Evolutionary conservation across 1,140 invertebrate genomes (phyloP).

Genomic region (Microplitis demolitor): DNA sequence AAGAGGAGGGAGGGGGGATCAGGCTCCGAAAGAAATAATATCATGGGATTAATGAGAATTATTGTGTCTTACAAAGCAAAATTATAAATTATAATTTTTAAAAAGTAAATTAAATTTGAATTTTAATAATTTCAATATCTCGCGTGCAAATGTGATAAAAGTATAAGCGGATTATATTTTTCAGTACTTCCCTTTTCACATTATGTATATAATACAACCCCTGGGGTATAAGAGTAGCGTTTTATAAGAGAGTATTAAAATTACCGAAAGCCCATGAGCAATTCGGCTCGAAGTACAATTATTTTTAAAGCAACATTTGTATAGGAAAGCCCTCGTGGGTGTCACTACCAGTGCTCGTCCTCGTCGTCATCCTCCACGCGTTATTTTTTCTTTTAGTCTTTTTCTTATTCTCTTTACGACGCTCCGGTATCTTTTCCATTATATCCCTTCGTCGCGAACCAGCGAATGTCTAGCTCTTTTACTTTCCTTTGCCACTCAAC

Average conservation of each 20-base stretch:
- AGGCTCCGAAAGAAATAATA: too few species aligned
- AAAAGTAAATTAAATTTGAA: neutral
- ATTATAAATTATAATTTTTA: neutral
- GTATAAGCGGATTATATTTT: slow-evolving; percentile 5
- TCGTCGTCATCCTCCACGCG: neutral
- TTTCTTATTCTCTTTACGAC: slow-evolving; percentile 19
- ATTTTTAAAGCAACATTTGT: slow-evolving; percentile 36
- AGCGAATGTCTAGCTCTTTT: slow-evolving; percentile 11
- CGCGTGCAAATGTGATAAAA: neutral
- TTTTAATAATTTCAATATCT: neutral
- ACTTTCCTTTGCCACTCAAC: neutral
- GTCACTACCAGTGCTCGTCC: slow-evolving; percentile 17
- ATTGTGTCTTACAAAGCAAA: too few species aligned
- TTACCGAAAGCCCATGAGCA: slow-evolving; percentile 37
- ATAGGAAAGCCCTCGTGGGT: slow-evolving; percentile 8
- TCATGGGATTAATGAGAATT: too few species aligned
- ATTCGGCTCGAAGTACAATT: slow-evolving; percentile 36
- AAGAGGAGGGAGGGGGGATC: too few species aligned
- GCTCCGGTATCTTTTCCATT: slow-evolving; percentile 28
- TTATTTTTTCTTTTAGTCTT: too few species aligned
- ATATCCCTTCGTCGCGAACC: slow-evolving; percentile 22
- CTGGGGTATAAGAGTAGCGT: neutral
- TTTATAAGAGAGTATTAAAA: slow-evolving; percentile 42
- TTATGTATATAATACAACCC: neutral
- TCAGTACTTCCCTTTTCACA: slow-evolving; percentile 10